phyloP scores from a whole-genome alignment of 2,888 invertebrate genomes.

The Caenorhabditis sp. region DNA sequence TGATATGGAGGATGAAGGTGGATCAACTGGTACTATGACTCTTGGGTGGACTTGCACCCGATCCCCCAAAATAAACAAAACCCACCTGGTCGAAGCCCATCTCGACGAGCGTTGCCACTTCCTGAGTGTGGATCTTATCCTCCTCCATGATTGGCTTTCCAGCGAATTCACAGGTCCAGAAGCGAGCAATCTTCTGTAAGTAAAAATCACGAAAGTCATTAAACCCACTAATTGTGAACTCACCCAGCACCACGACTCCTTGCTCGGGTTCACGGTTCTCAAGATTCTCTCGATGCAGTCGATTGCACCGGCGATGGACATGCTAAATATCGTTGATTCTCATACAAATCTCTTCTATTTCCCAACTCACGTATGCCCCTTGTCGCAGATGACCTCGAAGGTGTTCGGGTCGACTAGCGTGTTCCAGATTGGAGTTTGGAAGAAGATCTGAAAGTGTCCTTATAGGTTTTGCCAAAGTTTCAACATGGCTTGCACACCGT shows the following conservation, averaged over 20 bases:
- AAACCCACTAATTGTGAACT: background rate
- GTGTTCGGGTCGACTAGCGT: background rate
- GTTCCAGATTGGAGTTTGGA: constrained; percentile 20
- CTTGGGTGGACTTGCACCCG: background rate
- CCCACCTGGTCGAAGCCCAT: constrained; percentile 8
- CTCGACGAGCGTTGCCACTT: background rate
- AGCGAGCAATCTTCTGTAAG: constrained; percentile 19
- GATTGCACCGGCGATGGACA: background rate
- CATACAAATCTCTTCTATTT: no score
- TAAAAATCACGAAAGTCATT: background rate
- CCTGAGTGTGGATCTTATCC: background rate
- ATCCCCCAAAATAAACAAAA: background rate
- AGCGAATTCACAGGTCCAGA: constrained; percentile 5
- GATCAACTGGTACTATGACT: no score
- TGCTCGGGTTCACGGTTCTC: background rate
- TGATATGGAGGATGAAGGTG: background rate
- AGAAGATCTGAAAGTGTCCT: background rate
- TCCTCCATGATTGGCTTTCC: background rate
- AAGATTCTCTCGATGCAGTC: background rate
- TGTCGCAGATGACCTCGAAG: background rate
- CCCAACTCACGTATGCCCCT: no score
- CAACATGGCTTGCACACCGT: background rate
- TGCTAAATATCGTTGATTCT: background rate
- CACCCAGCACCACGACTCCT: background rate
- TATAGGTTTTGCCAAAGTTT: background rate